Evolutionary conservation across 2,797 vertebrate genomes (phyloP).

Genomic region (Lophius americanus): DNA sequence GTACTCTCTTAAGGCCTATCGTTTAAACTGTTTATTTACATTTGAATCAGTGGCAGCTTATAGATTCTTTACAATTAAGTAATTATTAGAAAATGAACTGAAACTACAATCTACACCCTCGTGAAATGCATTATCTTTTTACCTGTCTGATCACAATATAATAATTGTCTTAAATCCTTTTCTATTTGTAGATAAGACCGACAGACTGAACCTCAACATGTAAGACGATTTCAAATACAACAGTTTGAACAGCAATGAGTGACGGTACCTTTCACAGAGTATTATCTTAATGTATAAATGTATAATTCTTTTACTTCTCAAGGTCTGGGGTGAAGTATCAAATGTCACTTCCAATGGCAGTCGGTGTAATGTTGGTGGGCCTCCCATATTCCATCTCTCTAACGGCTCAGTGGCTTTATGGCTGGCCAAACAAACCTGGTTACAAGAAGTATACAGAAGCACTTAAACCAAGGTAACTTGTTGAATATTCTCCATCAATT

Average conservation of each 20-base stretch:
- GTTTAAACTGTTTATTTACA: neutral
- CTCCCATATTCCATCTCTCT: slow-evolving; percentile 78
- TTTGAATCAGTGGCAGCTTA: neutral
- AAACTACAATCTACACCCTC: neutral
- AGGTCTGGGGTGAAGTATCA: slow-evolving; percentile 69
- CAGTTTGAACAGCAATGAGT: neutral
- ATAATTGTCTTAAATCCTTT: slow-evolving; percentile 1
- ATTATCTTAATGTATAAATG: neutral
- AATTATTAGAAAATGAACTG: neutral
- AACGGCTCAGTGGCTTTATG: slow-evolving; percentile 76
- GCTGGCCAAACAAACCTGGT: slow-evolving; percentile 81
- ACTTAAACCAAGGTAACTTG: slow-evolving; percentile 76
- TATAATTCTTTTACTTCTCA: slow-evolving; percentile 14
- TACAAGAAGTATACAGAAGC: slow-evolving; percentile 82
- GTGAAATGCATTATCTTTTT: neutral
- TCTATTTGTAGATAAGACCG: slow-evolving; percentile 11
- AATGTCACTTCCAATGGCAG: slow-evolving; percentile 70
- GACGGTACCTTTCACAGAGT: neutral
- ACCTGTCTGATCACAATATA: neutral
- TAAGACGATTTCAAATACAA: slow-evolving; percentile 32
- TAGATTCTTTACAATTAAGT: neutral
- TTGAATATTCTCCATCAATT: neutral
- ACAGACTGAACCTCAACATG: slow-evolving; percentile 40
- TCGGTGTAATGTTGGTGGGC: slow-evolving; percentile 70
- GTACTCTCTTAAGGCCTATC: neutral